Evolutionary conservation across 2,113 vertebrate genomes (phyloP), one percentile per base, ranked within the genome.

Genomic region (Symphodus melops): DNA sequence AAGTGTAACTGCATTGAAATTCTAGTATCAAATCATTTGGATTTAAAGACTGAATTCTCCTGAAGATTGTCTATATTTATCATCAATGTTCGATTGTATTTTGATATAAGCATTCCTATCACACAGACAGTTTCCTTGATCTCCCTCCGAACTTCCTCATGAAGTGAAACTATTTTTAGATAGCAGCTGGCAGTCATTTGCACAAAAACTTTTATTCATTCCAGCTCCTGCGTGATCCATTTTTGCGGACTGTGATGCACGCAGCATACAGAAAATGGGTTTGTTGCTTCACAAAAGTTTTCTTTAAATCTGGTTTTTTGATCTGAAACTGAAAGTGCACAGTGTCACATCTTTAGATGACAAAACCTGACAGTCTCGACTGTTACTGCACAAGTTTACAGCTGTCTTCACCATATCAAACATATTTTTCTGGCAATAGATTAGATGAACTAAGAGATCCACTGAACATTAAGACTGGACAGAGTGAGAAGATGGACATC

Each of bases 291-390:
- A 77, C 48, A 1, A 9, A 65, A 56, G 17, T 14, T 56, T 49
- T 33, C 28, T 81, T 68, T 72, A 23, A 79, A 76, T 49, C 39
- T 44, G 52, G 44, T 66, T 77, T 36, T 64, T 37, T 83, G 67
- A 68, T 85, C 65, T 49, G 19, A 71, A 51, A 36, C 69, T 88
- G 51, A 75, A 74, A 61, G 80, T 86, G 63, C 5, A 54, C 59
- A 48, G 39, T 46, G 75, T 75, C 42, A 77, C 55, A 76, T 78
- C 56, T 25, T 58, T 49, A 81, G 75, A 88, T 80, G 83, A 77
- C 69, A 64, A 54, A 52, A 37, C 41, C 60, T 73, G 77, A 86
- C 84, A 89, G 86, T 76, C 64, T 21, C 23, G 75, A 72, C 56
- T 81, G 82, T 85, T 90, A 82, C 68, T 72, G 70, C 75, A 74